Evolutionary conservation across 2,113 vertebrate species (phyloP).

Genomic region (Danionella cerebrum): DNA sequence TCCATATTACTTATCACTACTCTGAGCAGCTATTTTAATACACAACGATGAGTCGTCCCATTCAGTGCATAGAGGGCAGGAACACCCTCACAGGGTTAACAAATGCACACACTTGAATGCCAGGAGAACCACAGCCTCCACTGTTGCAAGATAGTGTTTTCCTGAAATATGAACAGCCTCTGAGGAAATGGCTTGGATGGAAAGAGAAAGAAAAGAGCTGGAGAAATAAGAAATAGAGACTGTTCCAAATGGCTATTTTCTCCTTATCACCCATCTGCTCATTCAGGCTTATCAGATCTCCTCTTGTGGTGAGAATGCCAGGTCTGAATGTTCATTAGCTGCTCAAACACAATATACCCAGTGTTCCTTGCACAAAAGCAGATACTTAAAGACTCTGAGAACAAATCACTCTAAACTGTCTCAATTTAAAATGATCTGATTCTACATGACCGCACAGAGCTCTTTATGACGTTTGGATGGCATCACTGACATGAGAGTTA

Average conservation of each 20-base stretch:
- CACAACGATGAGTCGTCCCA: neutral
- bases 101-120: neutral
- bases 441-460: constrained; percentile 3
- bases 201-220: neutral
- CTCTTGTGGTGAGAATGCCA: neutral
- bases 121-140: neutral
- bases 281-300: constrained; percentile 19
- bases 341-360: constrained; percentile 14
- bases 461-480: neutral
- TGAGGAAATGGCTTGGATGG: neutral
- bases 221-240: neutral
- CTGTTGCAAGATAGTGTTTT: neutral
- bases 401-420: constrained; percentile 10
- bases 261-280: constrained; percentile 2
- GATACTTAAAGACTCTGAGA: constrained; percentile 19
- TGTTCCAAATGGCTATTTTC: constrained; percentile 6
- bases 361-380: constrained; percentile 8
- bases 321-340: constrained; percentile 17
- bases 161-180: constrained; percentile 10
- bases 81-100: constrained; percentile 20
- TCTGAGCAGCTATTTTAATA: constrained; percentile 1
- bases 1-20: neutral
- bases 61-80: neutral
- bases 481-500: neutral
- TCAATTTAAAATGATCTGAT: constrained; percentile 14